These are phyloP conservation scores for Bradypodion pumilum DNA, from an alignment of 2,797 vertebrate genomes.

Conservation along the genomic window DNA sequence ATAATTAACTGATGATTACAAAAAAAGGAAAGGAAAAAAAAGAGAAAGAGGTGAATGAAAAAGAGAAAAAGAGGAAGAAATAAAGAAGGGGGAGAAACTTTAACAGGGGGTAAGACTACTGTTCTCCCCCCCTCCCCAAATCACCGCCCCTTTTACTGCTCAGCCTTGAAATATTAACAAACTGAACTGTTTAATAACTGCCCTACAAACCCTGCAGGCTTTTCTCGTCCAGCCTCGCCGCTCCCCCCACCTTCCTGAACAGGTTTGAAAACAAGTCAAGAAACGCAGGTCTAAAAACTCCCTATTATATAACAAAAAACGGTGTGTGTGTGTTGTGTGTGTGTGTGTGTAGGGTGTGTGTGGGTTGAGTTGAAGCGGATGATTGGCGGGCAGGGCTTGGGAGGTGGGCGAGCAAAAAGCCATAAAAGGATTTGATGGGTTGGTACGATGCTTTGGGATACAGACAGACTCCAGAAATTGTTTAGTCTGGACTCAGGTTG, in stretches of 20 bases:
- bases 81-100: background rate
- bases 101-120: slow-evolving; percentile 47
- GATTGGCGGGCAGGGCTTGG: rapidly evolving
- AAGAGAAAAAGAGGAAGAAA: background rate
- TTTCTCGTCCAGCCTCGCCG: slow-evolving; percentile 10
- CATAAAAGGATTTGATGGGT: background rate
- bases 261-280: slow-evolving; percentile 60
- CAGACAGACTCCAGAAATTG: background rate
- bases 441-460: background rate
- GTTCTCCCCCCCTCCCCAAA: slow-evolving; percentile 36
- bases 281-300: slow-evolving; percentile 48
- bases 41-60: no score
- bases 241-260: background rate
- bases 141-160: slow-evolving; percentile 13
- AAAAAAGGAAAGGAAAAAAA: slow-evolving; percentile 38
- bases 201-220: slow-evolving; percentile 47
- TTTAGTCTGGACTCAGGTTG: background rate
- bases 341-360: no score
- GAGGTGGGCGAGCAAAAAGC: background rate
- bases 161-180: slow-evolving; percentile 73
- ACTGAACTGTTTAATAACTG: slow-evolving; percentile 66
- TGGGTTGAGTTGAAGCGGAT: background rate
- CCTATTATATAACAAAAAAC: background rate
- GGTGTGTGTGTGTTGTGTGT: no score
- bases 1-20: slow-evolving; percentile 70